Evolutionary conservation across 2,888 invertebrate species (phyloP).

Genomic region (Junonia oenone): DNA sequence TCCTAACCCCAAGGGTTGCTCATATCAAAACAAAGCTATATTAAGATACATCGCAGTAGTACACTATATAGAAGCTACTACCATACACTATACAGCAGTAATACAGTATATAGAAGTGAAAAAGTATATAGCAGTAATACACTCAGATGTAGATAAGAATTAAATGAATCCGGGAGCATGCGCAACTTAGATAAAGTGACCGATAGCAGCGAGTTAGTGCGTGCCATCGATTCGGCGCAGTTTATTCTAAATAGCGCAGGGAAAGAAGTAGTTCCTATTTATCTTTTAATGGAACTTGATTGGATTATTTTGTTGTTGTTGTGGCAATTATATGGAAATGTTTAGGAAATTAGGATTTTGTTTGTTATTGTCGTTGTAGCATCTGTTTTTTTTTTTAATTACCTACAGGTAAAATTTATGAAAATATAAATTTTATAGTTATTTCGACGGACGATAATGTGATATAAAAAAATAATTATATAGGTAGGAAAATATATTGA

Average conservation of each 20-base stretch:
- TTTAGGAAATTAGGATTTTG: too few relatives aligned
- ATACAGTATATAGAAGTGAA: not conserved
- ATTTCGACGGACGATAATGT: too few relatives aligned
- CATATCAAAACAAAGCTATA: too few relatives aligned
- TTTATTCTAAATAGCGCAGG: conserved; percentile 23
- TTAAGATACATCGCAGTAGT: too few relatives aligned
- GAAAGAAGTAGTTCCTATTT: conserved; percentile 1
- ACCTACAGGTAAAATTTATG: too few relatives aligned
- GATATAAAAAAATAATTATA: too few relatives aligned
- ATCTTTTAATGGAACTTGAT: not conserved
- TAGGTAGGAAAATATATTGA: too few relatives aligned
- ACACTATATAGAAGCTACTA: not conserved
- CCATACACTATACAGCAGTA: not conserved
- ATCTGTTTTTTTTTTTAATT: too few relatives aligned
- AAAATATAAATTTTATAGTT: too few relatives aligned
- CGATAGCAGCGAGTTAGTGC: conserved; percentile 34
- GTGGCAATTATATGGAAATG: not conserved
- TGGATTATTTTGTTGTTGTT: not conserved
- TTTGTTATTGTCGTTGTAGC: too few relatives aligned
- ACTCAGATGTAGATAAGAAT: conserved; percentile 8
- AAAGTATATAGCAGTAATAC: not conserved
- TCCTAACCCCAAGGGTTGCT: too few relatives aligned
- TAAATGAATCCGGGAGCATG: conserved; percentile 18
- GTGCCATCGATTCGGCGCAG: conserved; percentile 26
- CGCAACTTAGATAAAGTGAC: conserved; percentile 34